Evolutionary conservation across 2,888 invertebrate genomes (phyloP), one percentile per base, ranked within the genome.

Genomic region (Pristionchus mayeri): DNA sequence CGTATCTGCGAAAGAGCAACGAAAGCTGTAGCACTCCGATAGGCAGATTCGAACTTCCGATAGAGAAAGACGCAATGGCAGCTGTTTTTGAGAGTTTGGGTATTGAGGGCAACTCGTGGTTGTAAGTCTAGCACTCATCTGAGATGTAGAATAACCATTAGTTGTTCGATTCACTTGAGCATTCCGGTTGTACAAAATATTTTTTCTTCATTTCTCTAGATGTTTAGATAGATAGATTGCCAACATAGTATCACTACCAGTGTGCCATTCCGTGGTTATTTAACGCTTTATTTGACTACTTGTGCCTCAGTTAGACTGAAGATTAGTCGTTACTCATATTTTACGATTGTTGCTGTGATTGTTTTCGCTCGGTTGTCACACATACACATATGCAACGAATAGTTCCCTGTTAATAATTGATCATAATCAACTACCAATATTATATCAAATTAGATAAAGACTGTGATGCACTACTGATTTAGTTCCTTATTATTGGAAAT

Each of bases 41-140:
- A n/a, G 67, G 67, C 0, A 67, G 37, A 21, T 67, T 37, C 18
- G 67, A 37, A 21, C 30, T 67, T 3, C 67, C 67, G 21, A 40
- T 67, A 40, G 67, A 67, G 16, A 67, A 37, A 40, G 67, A 67
- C n/a, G 67, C 67, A 40, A 67, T 67, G 67, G 37, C 67, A 37
- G 76, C 27, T 48, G 76, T 76, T 30, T 76, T 76, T 27, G 76
- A 76, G 76, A 44, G 76, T 48, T 6, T 50, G 24, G 76, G 76
- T 4, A 24, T 44, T 7, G 44, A 76, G 48, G 48, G 18, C 44
- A 18, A 67, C 18, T 67, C 37, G 18, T 67, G 67, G 67, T 7
- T 67, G 37, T 67, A 11, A 67, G 1, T 67, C 40, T 67, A n/a
- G 37, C 37, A 67, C n/a, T 60, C 21, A 18, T 13, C 37, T 4